phyloP scores from a whole-genome alignment of 2,797 vertebrate species.

The Bovichtus variegatus region DNA sequence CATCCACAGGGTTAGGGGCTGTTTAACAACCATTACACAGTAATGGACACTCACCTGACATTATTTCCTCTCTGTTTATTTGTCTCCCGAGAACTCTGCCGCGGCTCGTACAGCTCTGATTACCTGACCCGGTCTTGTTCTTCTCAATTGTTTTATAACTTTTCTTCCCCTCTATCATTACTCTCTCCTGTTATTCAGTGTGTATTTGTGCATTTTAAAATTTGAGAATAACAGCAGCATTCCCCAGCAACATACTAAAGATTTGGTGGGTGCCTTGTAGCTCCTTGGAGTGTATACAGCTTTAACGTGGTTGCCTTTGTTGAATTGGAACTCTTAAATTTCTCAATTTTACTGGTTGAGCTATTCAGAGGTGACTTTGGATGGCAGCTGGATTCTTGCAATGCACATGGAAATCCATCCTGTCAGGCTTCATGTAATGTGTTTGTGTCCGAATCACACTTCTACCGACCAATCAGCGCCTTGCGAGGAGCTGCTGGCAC shows the following conservation, averaged over 20 bases:
- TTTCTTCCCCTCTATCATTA: not conserved
- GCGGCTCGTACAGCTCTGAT: slow-evolving; percentile 27
- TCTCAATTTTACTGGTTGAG: slow-evolving; percentile 3
- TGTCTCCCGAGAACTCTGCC: slow-evolving; percentile 61
- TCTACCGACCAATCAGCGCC: too few species aligned
- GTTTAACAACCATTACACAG: slow-evolving; percentile 55
- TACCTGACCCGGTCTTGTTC: slow-evolving; percentile 33
- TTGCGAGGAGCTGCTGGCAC: too few species aligned
- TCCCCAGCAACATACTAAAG: too few species aligned
- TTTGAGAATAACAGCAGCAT: not conserved
- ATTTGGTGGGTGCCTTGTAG: not conserved
- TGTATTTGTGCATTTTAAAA: not conserved
- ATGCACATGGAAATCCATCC: too few species aligned
- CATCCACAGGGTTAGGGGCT: slow-evolving; percentile 46
- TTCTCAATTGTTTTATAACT: not conserved
- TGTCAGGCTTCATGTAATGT: too few species aligned
- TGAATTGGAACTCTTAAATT: not conserved
- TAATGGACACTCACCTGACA: slow-evolving; percentile 49
- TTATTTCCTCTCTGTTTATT: slow-evolving; percentile 56
- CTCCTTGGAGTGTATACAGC: not conserved
- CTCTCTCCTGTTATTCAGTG: not conserved
- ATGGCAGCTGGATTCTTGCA: too few species aligned
- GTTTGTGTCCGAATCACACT: too few species aligned
- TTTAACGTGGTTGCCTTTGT: slow-evolving; percentile 22
- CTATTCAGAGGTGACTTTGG: not conserved